These are phyloP conservation scores for Coptotermes formosanus DNA, from an alignment of 1,140 invertebrate genomes.

Conservation along the genomic window DNA sequence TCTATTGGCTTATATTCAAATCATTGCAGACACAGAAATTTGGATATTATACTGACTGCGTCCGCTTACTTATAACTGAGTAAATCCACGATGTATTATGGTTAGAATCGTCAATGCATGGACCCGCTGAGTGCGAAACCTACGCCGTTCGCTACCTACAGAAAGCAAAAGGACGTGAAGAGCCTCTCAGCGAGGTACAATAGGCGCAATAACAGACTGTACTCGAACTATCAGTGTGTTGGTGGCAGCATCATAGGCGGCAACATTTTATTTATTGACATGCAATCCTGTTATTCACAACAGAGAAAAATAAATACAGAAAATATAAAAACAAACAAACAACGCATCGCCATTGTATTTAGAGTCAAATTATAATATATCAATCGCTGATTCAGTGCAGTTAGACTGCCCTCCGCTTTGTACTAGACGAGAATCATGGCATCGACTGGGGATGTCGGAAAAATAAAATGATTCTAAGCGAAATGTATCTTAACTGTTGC, in stretches of 20 bases:
- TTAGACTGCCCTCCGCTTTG: background rate
- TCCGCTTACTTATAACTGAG: too few relatives aligned
- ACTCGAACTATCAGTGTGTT: background rate
- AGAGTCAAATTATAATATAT: constrained; percentile 15
- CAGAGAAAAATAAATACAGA: background rate
- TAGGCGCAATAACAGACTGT: background rate
- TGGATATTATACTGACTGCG: too few relatives aligned
- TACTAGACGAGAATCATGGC: background rate
- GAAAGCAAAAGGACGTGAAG: background rate
- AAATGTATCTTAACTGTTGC: background rate
- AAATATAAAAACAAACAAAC: background rate
- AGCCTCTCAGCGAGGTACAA: too few relatives aligned
- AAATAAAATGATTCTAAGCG: constrained; percentile 3
- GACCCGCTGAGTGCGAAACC: too few relatives aligned
- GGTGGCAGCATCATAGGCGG: background rate
- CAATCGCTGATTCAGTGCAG: background rate
- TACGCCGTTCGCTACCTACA: too few relatives aligned
- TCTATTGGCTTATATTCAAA: too few relatives aligned
- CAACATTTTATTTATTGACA: constrained; percentile 19
- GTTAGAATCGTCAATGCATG: too few relatives aligned
- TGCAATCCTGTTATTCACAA: background rate
- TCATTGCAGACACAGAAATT: too few relatives aligned
- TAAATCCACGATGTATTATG: too few relatives aligned
- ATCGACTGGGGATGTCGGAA: background rate
- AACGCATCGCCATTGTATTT: constrained; percentile 4